Evolutionary conservation across 2,888 invertebrate genomes (phyloP), one percentile per base, ranked within the genome.

Genomic region (Drosophila antonietae): DNA sequence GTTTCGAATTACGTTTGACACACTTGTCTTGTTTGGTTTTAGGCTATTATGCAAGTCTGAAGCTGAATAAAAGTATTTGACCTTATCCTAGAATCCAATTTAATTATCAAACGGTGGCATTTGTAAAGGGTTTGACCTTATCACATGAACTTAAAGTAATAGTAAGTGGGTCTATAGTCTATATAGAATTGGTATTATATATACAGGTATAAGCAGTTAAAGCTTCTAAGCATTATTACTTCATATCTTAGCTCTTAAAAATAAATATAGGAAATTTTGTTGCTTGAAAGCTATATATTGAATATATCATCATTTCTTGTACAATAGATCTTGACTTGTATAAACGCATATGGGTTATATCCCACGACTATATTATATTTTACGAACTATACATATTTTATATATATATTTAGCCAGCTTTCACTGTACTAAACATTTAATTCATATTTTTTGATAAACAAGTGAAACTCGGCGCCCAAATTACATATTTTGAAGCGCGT

Each of bases 71-170:
- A 37, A 23, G 15, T 23, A 3, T 20, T n/a, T 53, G 53, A 53
- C 69, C 49, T 43, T 28, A 70, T 62, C 68, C 71, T 75, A 88
- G 83, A 83, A 88, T 83, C 68, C 0, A 53, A 28, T 23, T 15
- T 15, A 6, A 6, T 20, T 23, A 23, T 53, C 15, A 39, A 39
- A 15, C 10, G 9, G 1, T n/a, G 4, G 9, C 28, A 14, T 15
- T 35, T 8, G n/a, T 31, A 49, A 31, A 49, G 6, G 12, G n/a
- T 2, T 33, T 14, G 35, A 35, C 8, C 18, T 7, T 7, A n/a
- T 31, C 31, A 2, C 4, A n/a, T 10, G 2, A n/a, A 12, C 23
- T 12, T 2, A 2, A 18, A 33, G 7, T 33, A 18, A 9, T n/a
- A 3, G 6, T 4, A 23, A 23, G 23, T 23, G 23, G 4, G 23